These are phyloP conservation scores for Apamea epomidion DNA, from an alignment of 2,888 invertebrate genomes.

Conservation along the genomic window DNA sequence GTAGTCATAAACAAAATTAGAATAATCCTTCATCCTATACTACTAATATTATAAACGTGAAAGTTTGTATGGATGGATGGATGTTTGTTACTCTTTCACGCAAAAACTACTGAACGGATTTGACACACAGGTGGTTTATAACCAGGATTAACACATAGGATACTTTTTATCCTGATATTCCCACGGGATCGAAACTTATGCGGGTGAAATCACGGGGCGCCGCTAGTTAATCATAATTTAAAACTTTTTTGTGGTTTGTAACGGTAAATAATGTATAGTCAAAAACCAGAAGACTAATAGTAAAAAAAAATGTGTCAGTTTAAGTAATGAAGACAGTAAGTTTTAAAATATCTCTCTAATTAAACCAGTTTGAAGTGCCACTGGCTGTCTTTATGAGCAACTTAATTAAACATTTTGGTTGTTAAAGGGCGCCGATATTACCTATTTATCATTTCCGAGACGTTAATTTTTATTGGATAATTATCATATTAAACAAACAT, in stretches of 20 bases:
- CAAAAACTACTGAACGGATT: no score
- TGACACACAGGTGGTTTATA: no score
- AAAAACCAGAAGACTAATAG: conserved; percentile 19
- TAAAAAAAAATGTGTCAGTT: conserved; percentile 23
- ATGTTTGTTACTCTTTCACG: no score
- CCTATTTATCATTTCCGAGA: conserved; percentile 81
- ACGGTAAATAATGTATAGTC: conserved; percentile 1
- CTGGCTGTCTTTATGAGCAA: conserved; percentile 68
- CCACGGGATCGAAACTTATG: no score
- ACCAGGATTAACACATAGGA: no score
- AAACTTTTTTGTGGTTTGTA: conserved; percentile 1
- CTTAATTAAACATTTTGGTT: conserved; percentile 80
- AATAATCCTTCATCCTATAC: no score
- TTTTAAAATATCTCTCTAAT: conserved; percentile 53
- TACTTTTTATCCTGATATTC: no score
- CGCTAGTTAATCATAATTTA: neutral
- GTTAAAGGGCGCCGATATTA: conserved; percentile 77
- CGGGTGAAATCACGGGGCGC: no score
- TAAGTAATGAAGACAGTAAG: conserved; percentile 50
- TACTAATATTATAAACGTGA: no score
- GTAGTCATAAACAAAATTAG: neutral
- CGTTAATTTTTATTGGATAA: conserved; percentile 82
- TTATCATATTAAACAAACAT: conserved; percentile 68
- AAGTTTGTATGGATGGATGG: no score
- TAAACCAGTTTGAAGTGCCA: conserved; percentile 71